Evolutionary conservation across 1,140 invertebrate genomes (phyloP).

Genomic region (Sycobia sp.): DNA sequence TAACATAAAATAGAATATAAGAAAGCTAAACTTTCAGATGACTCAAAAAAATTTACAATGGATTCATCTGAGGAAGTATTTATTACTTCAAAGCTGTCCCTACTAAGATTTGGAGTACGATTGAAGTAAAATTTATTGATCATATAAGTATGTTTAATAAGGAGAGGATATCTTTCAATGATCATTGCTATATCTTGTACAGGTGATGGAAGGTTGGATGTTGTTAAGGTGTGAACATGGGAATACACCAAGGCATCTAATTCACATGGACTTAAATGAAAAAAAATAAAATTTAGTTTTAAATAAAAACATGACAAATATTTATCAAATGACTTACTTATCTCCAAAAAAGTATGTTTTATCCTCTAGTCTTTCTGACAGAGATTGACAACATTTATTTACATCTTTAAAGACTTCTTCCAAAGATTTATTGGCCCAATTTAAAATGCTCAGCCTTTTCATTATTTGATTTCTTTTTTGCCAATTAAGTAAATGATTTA

Average conservation of each 20-base stretch:
- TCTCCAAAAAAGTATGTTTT: conserved; percentile 83
- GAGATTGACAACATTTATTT: conserved; percentile 80
- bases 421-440: conserved; percentile 80
- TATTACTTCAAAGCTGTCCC: conserved; percentile 44
- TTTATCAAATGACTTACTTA: conserved; percentile 62
- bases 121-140: conserved; percentile 43
- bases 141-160: conserved; percentile 45
- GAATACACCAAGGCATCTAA: conserved; percentile 77
- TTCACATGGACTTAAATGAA: conserved; percentile 66
- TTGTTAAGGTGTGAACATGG: conserved; percentile 71
- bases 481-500: conserved; percentile 83
- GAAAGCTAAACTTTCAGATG: neutral
- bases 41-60: conserved; percentile 37
- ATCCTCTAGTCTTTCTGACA: conserved; percentile 81
- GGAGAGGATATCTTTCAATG: conserved; percentile 46
- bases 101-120: conserved; percentile 7
- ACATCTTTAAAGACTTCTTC: conserved; percentile 83
- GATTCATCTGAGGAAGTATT: conserved; percentile 41
- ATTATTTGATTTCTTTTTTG: conserved; percentile 76
- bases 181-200: conserved; percentile 38
- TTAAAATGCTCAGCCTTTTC: conserved; percentile 74
- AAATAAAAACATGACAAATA: conserved; percentile 9
- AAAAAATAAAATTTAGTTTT: conserved; percentile 34
- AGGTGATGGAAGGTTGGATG: conserved; percentile 46
- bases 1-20: neutral